phyloP scores from a whole-genome alignment of 2,888 invertebrate species.

The Drosophila fungiperda region DNA sequence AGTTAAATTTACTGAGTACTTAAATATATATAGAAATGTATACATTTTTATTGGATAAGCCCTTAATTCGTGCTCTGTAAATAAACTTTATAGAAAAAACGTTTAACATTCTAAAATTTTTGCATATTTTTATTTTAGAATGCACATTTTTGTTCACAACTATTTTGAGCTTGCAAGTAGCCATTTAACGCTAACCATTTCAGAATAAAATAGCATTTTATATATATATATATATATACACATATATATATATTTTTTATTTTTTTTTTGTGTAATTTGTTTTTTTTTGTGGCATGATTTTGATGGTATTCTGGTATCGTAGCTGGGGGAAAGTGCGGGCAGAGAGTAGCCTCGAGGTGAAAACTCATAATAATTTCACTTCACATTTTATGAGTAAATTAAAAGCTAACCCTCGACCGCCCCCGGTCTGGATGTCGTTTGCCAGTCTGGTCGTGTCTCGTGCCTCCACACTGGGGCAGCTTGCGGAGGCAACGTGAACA shows the following conservation, averaged over 20 bases:
- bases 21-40: not conserved
- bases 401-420: conserved; percentile 53
- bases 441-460: conserved; percentile 42
- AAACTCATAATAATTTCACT: conserved; percentile 65
- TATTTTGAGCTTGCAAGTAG: not conserved
- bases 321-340: conserved; percentile 15
- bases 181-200: not conserved
- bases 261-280: conserved; percentile 12
- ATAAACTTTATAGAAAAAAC: not conserved
- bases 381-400: conserved; percentile 70
- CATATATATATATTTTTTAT: not conserved
- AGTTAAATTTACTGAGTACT: not conserved
- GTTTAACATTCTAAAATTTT: not conserved
- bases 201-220: not conserved
- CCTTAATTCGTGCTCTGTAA: not conserved
- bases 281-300: conserved; percentile 31
- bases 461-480: not conserved
- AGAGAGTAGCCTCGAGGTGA: conserved; percentile 40
- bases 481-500: conserved; percentile 8
- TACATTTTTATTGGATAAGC: no score
- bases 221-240: not conserved
- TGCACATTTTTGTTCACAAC: not conserved
- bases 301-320: conserved; percentile 22
- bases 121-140: not conserved
- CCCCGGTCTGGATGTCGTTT: conserved; percentile 23